These are phyloP conservation scores for Plebejus melissa DNA, from an alignment of 2,888 invertebrate species.

Conservation along the genomic window DNA sequence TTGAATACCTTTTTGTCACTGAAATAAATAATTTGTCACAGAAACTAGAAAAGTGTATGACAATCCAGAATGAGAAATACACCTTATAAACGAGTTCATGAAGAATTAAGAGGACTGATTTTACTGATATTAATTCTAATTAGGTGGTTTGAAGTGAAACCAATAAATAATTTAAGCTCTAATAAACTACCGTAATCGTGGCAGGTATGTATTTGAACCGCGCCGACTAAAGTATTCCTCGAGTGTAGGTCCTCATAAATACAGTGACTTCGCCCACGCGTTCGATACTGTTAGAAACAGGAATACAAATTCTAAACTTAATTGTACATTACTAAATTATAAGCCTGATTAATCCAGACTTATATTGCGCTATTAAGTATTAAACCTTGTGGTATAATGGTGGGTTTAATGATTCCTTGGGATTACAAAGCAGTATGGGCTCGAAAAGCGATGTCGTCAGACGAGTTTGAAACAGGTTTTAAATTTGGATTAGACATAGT, in stretches of 20 bases:
- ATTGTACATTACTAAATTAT: neutral
- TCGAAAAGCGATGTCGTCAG: neutral
- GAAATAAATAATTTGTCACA: neutral
- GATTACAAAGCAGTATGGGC: neutral
- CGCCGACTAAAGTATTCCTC: constrained; percentile 1
- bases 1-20: neutral
- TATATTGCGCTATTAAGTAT: neutral
- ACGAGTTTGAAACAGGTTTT: neutral
- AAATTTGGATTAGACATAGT: constrained; percentile 4
- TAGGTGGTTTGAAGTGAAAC: neutral
- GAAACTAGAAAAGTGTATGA: neutral
- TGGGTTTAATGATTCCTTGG: neutral
- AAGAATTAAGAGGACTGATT: neutral
- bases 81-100: neutral
- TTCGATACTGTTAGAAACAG: neutral
- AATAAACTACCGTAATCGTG: neutral
- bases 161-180: constrained; percentile 1
- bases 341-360: neutral
- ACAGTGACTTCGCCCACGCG: constrained; percentile 1
- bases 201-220: constrained; percentile 4
- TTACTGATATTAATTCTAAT: neutral
- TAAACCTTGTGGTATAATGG: neutral
- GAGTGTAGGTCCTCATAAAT: constrained; percentile 13
- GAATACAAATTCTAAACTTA: neutral
- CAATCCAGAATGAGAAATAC: neutral